Conservation (phyloP, 2,888 invertebrate species). For the Mongoloraphidia duomilia region DNA sequence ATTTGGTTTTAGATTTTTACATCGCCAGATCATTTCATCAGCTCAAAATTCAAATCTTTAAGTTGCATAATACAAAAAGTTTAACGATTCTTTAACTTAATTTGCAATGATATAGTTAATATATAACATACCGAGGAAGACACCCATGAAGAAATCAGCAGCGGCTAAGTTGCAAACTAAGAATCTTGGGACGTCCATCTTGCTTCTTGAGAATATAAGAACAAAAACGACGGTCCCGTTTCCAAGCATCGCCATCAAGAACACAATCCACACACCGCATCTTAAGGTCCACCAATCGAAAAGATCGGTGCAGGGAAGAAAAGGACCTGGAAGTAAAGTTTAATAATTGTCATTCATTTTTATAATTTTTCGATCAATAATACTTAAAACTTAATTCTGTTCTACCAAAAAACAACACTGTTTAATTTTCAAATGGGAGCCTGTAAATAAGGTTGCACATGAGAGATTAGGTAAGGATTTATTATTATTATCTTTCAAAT, state of each 20-base stretch:
- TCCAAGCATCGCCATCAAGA: slow-evolving; percentile 86
- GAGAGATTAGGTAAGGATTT: no score
- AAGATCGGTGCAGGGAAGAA: slow-evolving; percentile 87
- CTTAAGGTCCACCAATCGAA: slow-evolving; percentile 97
- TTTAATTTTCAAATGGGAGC: no score
- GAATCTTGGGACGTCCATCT: slow-evolving; percentile 93
- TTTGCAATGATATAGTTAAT: no score
- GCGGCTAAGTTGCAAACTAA: slow-evolving; percentile 92
- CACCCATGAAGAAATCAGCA: slow-evolving; percentile 95
- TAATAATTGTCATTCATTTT: no score
- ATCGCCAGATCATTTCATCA: no score
- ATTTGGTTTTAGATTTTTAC: not conserved
- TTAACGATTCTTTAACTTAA: no score
- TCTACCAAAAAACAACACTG: not conserved
- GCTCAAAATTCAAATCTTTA: no score
- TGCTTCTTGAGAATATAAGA: slow-evolving; percentile 75
- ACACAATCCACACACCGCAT: slow-evolving; percentile 95
- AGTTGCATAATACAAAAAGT: no score
- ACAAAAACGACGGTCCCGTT: slow-evolving; percentile 94
- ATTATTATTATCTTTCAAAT: no score
- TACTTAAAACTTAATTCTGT: not conserved
- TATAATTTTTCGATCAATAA: no score
- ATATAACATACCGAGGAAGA: slow-evolving; percentile 57
- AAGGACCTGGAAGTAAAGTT: slow-evolving; percentile 54
- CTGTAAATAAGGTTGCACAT: no score